Percentiles rank a stretch among this genome's conserved stretches.
Evolutionary conservation across 2,797 vertebrate genomes (phyloP).

Genomic region (Aphelocoma californica): DNA sequence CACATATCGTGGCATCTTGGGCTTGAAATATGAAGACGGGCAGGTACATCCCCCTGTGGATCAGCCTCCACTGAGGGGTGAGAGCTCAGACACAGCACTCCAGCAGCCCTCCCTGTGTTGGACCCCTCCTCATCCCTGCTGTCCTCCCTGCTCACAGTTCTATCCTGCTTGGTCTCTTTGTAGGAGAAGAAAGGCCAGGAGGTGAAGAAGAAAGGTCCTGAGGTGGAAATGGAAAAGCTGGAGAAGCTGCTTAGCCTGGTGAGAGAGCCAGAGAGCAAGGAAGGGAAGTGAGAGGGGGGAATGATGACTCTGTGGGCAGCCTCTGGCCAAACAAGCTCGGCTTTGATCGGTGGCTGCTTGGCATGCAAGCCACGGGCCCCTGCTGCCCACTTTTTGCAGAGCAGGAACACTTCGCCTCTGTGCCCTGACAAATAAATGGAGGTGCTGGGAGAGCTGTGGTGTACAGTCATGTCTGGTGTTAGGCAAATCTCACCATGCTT

Average conservation of each 20-base stretch:
- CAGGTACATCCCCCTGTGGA: neutral
- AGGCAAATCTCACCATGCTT: fast-evolving
- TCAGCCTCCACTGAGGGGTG: neutral
- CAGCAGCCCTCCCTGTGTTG: neutral
- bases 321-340: neutral
- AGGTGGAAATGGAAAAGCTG: conserved; percentile 88
- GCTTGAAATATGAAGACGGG: neutral
- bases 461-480: neutral
- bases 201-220: conserved; percentile 81
- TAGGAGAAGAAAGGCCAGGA: conserved; percentile 92
- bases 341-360: neutral
- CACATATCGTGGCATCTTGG: neutral
- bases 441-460: neutral
- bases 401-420: neutral
- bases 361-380: neutral
- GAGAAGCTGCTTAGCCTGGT: conserved; percentile 88
- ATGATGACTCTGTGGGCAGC: neutral
- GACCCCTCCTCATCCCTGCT: neutral
- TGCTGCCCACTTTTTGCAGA: neutral
- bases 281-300: neutral
- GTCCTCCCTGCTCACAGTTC: neutral
- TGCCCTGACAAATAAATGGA: neutral
- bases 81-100: neutral
- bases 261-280: conserved; percentile 57
- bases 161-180: neutral